Evolutionary conservation across 2,113 vertebrate species (phyloP).

Genomic region (Engystomops pustulosus): DNA sequence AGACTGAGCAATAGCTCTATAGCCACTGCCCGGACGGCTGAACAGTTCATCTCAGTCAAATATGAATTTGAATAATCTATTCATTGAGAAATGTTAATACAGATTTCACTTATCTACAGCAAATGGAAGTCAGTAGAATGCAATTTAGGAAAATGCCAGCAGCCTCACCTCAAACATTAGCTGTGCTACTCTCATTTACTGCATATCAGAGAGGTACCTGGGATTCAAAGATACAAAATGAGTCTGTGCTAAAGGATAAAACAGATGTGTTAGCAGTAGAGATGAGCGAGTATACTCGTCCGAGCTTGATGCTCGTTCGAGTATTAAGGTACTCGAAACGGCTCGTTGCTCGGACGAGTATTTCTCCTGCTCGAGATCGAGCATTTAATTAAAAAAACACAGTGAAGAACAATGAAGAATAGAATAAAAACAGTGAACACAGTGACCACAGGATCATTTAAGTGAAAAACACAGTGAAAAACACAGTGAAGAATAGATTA

Average conservation of each 20-base stretch:
- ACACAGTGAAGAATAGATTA: too few relatives aligned
- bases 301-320: too few relatives aligned
- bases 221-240: background rate
- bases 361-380: too few relatives aligned
- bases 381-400: too few relatives aligned
- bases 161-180: constrained; percentile 16
- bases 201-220: background rate
- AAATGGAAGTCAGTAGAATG: constrained; percentile 10
- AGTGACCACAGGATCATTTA: too few relatives aligned
- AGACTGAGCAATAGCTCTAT: background rate
- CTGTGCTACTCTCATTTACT: background rate
- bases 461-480: too few relatives aligned
- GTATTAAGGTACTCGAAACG: too few relatives aligned
- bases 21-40: background rate
- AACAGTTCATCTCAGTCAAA: constrained; percentile 6
- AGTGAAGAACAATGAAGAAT: too few relatives aligned
- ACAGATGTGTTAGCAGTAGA: too few relatives aligned
- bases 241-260: background rate
- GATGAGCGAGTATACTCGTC: too few relatives aligned
- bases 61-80: constrained; percentile 45
- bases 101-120: constrained; percentile 41
- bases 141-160: constrained; percentile 27
- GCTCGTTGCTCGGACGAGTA: too few relatives aligned
- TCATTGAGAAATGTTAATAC: constrained; percentile 38
- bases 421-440: too few relatives aligned